Evolutionary conservation across 2,113 vertebrate genomes (phyloP), one percentile per base, ranked within the genome.

Genomic region (Esox niger): DNA sequence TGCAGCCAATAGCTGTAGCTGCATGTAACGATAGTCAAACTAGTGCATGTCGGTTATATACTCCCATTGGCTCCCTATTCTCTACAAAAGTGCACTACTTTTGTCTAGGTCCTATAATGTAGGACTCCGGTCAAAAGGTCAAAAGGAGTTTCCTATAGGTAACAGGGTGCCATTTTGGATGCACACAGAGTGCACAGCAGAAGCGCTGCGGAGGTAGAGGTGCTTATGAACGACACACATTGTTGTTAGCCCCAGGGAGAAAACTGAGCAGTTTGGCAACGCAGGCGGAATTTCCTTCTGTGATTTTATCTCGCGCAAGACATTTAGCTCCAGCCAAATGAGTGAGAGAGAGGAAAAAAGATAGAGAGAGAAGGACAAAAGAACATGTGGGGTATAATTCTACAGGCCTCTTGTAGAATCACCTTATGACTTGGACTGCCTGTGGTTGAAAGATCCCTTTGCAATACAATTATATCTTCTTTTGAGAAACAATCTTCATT

Each of bases 221-320:
- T 78, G 79, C 75, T 79, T 78, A 87, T 89, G 82, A 89, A 89
- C 86, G 87, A 82, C 76, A 59, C 71, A 82, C 87, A 85, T 89
- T 89, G 87, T 89, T 87, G 81, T 73, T 74, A 71, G 79, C 80
- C 78, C 74, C 69, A 71, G 79, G 78, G 80, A 84, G 86, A 86
- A 89, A 87, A 87, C 83, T 69, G 86, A 89, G 84, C 83, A 79
- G 79, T 81, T 82, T 87, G 87, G 87, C 86, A 87, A 85, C 82
- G 75, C 82, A 79, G 83, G 79, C 76, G 87, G 87, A 87, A 89
- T 89, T 87, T 87, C 87, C 84, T 86, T 83, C 82, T 74, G 86
- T 52, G 87, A 87, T 89, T 82, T 86, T 87, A 89, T 89, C 87
- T 86, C 80, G 74, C 78, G 77, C 79, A 76, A 86, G 84, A 85